Evolutionary conservation across 1,140 invertebrate species (phyloP), one percentile per base, ranked within the genome.

Genomic region (Telenomus remus): DNA sequence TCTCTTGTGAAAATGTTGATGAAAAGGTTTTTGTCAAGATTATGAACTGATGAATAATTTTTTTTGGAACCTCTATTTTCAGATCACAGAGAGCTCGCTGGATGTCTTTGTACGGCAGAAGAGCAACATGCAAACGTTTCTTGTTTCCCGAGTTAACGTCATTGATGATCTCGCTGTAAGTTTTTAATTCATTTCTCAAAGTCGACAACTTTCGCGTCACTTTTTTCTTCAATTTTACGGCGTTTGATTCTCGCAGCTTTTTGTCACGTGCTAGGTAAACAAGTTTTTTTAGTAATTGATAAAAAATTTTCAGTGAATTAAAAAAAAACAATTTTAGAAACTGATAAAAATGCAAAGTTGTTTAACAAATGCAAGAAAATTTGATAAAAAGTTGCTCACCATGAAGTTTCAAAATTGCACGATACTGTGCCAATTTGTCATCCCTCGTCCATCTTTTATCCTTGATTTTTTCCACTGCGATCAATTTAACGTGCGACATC

Each of bases 391-490:
- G n/a, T n/a, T 47, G 43, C 84, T 88, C 85, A 92, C 91, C 90
- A 63, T 91, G 89, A 50, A 92, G 85, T 79, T 90, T 91, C 1
- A 91, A 88, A 15, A 92, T 82, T 42, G 90, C 90, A 15, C 91
- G 88, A 73, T 91, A 92, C 77, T 92, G 91, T 44, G 87, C 88
- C 37, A 92, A 87, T 86, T 92, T 92, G 66, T 93, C 91, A 71
- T 87, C 89, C 1, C 89, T 90, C 0, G 89, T 89, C 91, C 91
- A 92, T 81, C 89, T 90, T 37, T 88, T 87, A 69, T 91, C 89
- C 74, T 89, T 89, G 7, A 70, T 9, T 19, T 55, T 51, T 57
- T 75, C 46, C 11, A 27, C 6, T 1, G 11, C 49, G 1, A 64
- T 49, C 11, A 14, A 55, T 54, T 70, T 56, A 16, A 12, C 8